Base-by-base conservation (phyloP, 2,888 invertebrate species). In the Cheilosia grossa region DNA sequence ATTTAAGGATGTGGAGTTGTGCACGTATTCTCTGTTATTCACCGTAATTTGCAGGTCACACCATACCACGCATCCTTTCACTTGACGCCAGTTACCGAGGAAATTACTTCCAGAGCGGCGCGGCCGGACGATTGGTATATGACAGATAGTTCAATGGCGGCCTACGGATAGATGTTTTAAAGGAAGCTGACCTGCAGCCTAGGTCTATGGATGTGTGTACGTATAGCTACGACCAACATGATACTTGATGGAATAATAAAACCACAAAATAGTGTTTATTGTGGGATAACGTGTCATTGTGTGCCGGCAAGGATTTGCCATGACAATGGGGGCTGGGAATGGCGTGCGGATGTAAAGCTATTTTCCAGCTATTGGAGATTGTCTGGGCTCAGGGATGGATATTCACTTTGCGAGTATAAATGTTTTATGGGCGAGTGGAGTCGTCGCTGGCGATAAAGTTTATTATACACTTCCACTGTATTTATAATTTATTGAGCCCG, bases 241-340 rank as follows among this genome's bases (percentile, higher is more conserved):
- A 37, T 13, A 27, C 47, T 74, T 33, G 73, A 64, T 75, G 66
- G 66, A 66, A 51, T 74, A 75, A 67, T 58, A 75, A 75, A 75
- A 59, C n/a, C n/a, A 10, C 44, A 59, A 59, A 59, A 66, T 67
- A 59, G 49, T 75, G 75, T 75, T 75, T 67, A 75, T 75, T 59
- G 75, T 51, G 13, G 51, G 51, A 67, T 75, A 59, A 75, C 66
- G 66, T 66, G 66, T 53, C 44, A 24, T 59, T 59, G 19, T 15
- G 21, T 54, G 53, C 47, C 7, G 44, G 53, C 6, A 54, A 21
- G 49, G 40, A 21, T 51, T 5, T 5, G 13, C 7, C 17, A 13
- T 5, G 21, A 21, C 49, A 21, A 21, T 51, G 21, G 51, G 3
- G 9, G 30, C 9, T 21, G 21, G 17, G 42, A 15, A 15, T 42